Base-by-base conservation (phyloP, 2,113 vertebrate species). In the Brienomyrus longianalis region DNA sequence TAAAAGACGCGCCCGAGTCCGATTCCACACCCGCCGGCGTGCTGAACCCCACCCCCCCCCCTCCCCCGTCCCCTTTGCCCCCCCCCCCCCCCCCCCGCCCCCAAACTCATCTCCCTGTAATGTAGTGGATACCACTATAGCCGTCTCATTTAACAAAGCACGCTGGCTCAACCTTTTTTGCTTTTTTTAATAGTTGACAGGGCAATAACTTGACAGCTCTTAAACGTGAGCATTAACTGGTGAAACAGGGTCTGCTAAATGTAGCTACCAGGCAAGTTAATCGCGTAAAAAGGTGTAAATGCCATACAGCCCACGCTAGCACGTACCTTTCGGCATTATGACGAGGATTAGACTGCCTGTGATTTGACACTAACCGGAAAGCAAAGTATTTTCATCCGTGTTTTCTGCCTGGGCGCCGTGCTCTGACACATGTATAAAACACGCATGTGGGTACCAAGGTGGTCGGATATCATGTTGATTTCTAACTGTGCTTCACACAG, bases 241-340 rank as follows among this genome's bases (percentile, higher is more conserved):
- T 48, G 45, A n/a, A 48, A 0, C 10, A 10, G 3, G n/a, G 45
- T 10, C 45, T 48, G 83, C 83, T 84, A 84, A 84, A 84, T n/a
- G 83, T n/a, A 48, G 83, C 83, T n/a, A 21, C 19, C 45, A 23
- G 83, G 43, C 83, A 48, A 84, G 83, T 45, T 48, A 84, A n/a
- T 48, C 19, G 21, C 39, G 45, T 47, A 84, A n/a, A 39, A 84
- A 84, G 83, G 83, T 84, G 83, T n/a, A 84, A 84, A 84, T 84
- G 21, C 39, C 19, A 4, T 13, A 23, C n/a, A n/a, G 83, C 45
- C 45, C 19, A 5, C 19, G 9, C 9, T 23, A 23, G 45, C 21
- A 4, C 0, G 1, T 84, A 48, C 45, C 43, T 48, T 23, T 45
- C 39, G 2, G 39, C 21, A 84, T 84, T 47, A 84, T 47, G 45